These are phyloP conservation scores for Plestiodon gilberti DNA, from an alignment of 2,113 vertebrate genomes.

Conservation along the genomic window DNA sequence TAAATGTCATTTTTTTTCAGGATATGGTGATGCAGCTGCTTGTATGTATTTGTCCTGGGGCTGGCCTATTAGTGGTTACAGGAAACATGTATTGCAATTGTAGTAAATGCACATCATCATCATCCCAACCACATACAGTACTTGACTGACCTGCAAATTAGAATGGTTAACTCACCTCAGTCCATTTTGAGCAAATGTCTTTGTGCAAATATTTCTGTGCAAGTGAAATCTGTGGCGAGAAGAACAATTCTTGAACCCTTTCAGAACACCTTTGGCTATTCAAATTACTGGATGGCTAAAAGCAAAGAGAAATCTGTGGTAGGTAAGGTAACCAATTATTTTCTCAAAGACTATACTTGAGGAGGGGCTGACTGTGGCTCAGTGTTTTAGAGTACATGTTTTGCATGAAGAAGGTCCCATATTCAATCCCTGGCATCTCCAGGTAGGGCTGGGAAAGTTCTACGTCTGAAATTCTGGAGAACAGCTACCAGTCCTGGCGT, in stretches of 20 bases:
- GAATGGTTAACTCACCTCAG: conserved; percentile 14
- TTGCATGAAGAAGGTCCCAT: too few relatives aligned
- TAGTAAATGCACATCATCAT: not conserved
- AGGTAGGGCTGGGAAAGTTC: too few relatives aligned
- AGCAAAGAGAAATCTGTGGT: not conserved
- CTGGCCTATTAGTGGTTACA: not conserved
- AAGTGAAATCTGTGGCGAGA: conserved; percentile 41
- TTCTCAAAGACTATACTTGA: too few relatives aligned
- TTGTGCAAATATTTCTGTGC: conserved; percentile 24
- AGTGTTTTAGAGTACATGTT: too few relatives aligned
- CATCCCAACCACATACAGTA: not conserved
- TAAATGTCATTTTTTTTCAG: not conserved
- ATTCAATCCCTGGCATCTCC: too few relatives aligned
- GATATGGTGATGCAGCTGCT: not conserved
- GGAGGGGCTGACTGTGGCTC: too few relatives aligned
- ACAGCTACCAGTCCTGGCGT: too few relatives aligned
- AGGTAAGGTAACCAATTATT: not conserved
- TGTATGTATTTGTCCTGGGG: not conserved
- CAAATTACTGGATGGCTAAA: conserved; percentile 28
- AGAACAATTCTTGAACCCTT: conserved; percentile 64
- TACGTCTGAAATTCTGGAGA: too few relatives aligned
- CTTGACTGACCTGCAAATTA: not conserved
- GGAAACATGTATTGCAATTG: not conserved
- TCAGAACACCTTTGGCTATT: conserved; percentile 32
- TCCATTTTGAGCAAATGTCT: conserved; percentile 26